Conservation (phyloP, 2,797 vertebrate genomes). For the Cossypha dichroa region DNA sequence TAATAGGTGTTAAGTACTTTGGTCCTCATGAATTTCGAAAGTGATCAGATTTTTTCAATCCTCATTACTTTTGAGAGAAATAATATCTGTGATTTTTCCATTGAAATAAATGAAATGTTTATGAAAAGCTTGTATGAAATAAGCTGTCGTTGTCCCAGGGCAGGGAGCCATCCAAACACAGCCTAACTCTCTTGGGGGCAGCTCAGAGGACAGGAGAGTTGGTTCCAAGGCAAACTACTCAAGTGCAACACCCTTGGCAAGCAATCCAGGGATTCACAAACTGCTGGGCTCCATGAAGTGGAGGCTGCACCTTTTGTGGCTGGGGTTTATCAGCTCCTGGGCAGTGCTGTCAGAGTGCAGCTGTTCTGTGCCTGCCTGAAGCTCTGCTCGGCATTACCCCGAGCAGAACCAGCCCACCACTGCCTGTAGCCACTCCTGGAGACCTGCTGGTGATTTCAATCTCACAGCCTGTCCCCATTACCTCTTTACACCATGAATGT, state of each 20-base stretch:
- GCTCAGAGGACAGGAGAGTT: neutral
- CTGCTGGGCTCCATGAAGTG: neutral
- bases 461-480: neutral
- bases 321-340: neutral
- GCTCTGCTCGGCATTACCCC: neutral
- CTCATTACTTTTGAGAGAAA: neutral
- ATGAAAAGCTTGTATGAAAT: neutral
- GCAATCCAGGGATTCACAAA: neutral
- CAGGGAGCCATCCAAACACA: neutral
- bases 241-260: neutral
- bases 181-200: neutral
- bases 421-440: neutral
- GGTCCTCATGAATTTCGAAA: neutral
- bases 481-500: neutral
- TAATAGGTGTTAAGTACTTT: neutral
- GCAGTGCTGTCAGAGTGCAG: neutral
- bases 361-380: fast-evolving
- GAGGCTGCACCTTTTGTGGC: fast-evolving
- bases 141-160: neutral
- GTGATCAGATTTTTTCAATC: neutral
- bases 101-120: neutral
- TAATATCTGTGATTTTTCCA: neutral
- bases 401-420: neutral
- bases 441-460: neutral
- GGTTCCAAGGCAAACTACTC: neutral